phyloP scores from a whole-genome alignment of 2,797 vertebrate genomes.

The Myripristis jacobus region DNA sequence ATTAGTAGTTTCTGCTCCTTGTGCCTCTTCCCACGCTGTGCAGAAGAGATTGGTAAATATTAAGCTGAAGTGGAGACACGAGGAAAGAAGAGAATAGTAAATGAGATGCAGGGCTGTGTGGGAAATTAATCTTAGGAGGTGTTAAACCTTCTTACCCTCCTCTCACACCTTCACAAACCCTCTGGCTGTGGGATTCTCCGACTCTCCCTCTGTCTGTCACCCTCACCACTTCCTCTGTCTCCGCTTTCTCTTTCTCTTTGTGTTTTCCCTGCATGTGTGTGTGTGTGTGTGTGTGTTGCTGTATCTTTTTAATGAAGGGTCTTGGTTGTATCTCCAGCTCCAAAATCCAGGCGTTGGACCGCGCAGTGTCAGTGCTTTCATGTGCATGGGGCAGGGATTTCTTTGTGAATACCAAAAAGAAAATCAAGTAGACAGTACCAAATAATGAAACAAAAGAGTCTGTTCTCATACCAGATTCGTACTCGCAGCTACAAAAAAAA shows the following conservation, averaged over 20 bases:
- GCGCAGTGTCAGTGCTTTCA: no score
- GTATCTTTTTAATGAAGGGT: constrained; percentile 1
- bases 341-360: background rate
- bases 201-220: constrained; percentile 23
- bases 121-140: constrained; percentile 57
- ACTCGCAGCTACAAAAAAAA: no score
- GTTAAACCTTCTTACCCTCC: constrained; percentile 38
- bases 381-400: no score
- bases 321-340: background rate
- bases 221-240: constrained; percentile 25
- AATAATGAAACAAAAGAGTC: no score
- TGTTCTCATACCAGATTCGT: no score
- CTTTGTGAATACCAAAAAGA: no score
- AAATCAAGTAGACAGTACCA: no score
- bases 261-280: background rate
- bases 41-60: constrained; percentile 72
- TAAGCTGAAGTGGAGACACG: constrained; percentile 42
- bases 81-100: constrained; percentile 44
- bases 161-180: constrained; percentile 31
- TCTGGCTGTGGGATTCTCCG: constrained; percentile 14
- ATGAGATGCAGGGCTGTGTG: constrained; percentile 53
- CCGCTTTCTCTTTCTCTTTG: constrained; percentile 3
- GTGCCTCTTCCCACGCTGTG: constrained; percentile 57
- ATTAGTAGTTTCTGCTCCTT: constrained; percentile 59
- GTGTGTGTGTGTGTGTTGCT: background rate